phyloP scores from a whole-genome alignment of 2,888 invertebrate species.

The Cantharis flavilabris region DNA sequence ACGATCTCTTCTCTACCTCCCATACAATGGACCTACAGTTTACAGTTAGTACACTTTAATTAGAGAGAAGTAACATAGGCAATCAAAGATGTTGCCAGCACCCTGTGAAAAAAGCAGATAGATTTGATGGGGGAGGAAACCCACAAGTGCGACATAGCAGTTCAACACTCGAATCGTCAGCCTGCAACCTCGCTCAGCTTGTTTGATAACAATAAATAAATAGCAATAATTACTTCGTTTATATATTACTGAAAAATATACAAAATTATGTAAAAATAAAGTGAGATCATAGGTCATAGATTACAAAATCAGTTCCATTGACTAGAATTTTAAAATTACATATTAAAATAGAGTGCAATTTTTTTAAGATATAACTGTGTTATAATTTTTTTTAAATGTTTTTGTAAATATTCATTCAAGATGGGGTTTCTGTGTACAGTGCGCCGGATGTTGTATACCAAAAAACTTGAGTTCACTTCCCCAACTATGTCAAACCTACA shows the following conservation, averaged over 20 bases:
- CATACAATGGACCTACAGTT: no score
- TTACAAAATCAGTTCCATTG: background rate
- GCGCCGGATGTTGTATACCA: background rate
- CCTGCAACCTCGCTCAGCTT: background rate
- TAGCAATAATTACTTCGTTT: background rate
- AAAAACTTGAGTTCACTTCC: no score
- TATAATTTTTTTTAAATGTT: background rate
- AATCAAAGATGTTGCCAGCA: no score
- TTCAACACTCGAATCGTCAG: no score
- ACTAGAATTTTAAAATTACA: background rate
- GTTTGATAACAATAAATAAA: background rate
- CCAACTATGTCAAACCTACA: no score
- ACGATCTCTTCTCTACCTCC: no score
- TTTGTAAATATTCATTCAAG: background rate
- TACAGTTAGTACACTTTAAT: no score
- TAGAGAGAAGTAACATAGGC: no score
- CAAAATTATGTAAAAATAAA: background rate
- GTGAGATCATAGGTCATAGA: background rate
- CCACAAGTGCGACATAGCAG: no score
- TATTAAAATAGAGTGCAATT: background rate
- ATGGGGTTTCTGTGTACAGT: background rate
- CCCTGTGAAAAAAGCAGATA: no score
- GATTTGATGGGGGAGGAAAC: no score
- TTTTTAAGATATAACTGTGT: background rate
- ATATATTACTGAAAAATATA: background rate